Evolutionary conservation across 35 echinoderm and acorn worm species (phyloP).

Genomic region (Holothuria glaberrima): DNA sequence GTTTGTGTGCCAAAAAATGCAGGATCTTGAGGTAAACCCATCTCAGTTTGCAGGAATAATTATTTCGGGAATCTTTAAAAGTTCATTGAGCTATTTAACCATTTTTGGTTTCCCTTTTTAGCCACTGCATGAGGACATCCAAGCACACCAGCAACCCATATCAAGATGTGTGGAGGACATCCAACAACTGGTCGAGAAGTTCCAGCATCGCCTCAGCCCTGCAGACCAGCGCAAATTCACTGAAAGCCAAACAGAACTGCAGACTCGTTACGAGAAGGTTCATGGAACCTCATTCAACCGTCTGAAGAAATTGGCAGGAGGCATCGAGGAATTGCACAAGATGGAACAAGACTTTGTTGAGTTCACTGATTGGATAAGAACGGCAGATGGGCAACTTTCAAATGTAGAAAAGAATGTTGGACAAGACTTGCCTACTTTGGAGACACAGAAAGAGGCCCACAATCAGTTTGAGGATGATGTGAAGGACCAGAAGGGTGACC

Average conservation of each 20-base stretch:
- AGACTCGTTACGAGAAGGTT: conserved; percentile 71
- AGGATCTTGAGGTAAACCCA: not conserved
- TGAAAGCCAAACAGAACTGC: conserved; percentile 78
- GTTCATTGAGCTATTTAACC: not conserved
- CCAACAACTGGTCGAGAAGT: conserved; percentile 66
- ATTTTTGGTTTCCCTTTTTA: conserved; percentile 35
- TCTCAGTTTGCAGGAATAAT: not conserved
- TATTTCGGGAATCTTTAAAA: not conserved
- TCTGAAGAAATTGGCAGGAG: conserved; percentile 70
- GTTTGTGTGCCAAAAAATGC: no score
- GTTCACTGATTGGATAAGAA: conserved; percentile 74
- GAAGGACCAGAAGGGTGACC: conserved; percentile 90
- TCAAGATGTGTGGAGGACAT: conserved; percentile 83
- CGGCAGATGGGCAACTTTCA: conserved; percentile 69
- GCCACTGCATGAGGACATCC: conserved; percentile 91
- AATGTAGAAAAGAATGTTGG: conserved; percentile 74
- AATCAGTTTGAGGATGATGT: conserved; percentile 74
- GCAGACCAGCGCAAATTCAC: conserved; percentile 60
- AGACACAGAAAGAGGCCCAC: conserved; percentile 64
- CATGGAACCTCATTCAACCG: conserved; percentile 64
- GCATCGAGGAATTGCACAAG: conserved; percentile 77
- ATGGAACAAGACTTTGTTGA: conserved; percentile 76
- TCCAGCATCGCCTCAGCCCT: conserved; percentile 62
- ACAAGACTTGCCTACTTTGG: conserved; percentile 54
- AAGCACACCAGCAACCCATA: conserved; percentile 91